Evolutionary conservation across 2,888 invertebrate species (phyloP).

Genomic region (Dynastes tityus): DNA sequence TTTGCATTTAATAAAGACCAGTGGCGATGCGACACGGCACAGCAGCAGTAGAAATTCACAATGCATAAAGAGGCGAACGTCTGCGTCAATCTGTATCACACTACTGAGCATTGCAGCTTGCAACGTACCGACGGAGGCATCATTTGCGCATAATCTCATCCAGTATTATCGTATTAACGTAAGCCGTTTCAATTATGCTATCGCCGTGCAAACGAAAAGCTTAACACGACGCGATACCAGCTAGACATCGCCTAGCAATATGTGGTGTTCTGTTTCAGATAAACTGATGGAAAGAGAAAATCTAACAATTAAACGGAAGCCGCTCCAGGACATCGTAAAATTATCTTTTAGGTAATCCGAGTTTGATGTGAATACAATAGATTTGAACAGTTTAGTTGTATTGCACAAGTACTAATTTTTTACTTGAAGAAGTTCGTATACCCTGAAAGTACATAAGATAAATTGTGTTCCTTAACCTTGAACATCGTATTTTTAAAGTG

Average conservation of each 20-base stretch:
- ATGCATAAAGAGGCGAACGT: slow-evolving; percentile 17
- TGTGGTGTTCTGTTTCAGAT: slow-evolving; percentile 51
- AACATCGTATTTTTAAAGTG: too few relatives aligned
- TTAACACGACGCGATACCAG: slow-evolving; percentile 44
- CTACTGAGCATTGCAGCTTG: not conserved
- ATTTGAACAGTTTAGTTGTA: too few relatives aligned
- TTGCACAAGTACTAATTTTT: too few relatives aligned
- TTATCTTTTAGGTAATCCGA: too few relatives aligned
- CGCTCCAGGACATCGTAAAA: too few relatives aligned
- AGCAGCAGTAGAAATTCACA: not conserved
- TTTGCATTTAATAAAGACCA: slow-evolving; percentile 34
- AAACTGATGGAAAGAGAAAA: too few relatives aligned
- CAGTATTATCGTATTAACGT: slow-evolving; percentile 52
- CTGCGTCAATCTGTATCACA: not conserved
- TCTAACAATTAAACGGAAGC: too few relatives aligned
- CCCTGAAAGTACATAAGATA: too few relatives aligned
- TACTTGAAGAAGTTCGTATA: too few relatives aligned
- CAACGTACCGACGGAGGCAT: slow-evolving; percentile 22
- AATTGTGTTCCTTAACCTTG: too few relatives aligned
- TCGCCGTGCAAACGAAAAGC: slow-evolving; percentile 53
- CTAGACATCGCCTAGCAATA: slow-evolving; percentile 51
- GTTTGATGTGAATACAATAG: too few relatives aligned
- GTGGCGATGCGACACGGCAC: not conserved
- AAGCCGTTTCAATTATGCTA: slow-evolving; percentile 56
- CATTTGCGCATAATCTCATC: slow-evolving; percentile 52